These are phyloP conservation scores for Microplitis demolitor DNA, from an alignment of 1,140 invertebrate species.

Conservation along the genomic window DNA sequence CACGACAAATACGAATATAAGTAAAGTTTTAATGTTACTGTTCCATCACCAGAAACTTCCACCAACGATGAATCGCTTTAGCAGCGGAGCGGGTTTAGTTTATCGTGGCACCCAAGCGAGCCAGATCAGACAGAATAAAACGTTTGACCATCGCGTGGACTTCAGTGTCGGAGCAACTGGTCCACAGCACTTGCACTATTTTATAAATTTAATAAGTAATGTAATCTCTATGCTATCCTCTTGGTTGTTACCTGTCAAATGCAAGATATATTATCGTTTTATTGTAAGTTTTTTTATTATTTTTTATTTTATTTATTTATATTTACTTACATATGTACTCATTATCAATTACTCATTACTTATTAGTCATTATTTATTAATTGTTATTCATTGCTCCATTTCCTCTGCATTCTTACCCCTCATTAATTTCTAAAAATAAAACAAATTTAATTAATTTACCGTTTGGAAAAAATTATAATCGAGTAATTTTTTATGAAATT, in stretches of 20 bases:
- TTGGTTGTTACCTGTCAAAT: not conserved
- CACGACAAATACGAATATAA: too few relatives aligned
- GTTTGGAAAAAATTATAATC: too few relatives aligned
- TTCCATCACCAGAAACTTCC: too few relatives aligned
- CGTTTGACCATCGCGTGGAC: conserved; percentile 38
- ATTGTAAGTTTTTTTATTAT: not conserved
- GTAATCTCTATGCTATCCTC: conserved; percentile 50
- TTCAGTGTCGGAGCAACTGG: conserved; percentile 59
- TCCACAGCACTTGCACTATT: conserved; percentile 34
- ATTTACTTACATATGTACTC: not conserved
- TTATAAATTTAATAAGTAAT: conserved; percentile 44
- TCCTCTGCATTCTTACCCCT: not conserved
- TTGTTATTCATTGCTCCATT: not conserved
- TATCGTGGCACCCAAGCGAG: conserved; percentile 2
- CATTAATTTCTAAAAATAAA: too few relatives aligned
- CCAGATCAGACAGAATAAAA: not conserved
- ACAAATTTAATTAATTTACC: not conserved
- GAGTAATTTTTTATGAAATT: too few relatives aligned
- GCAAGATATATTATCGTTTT: not conserved
- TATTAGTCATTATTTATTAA: not conserved
- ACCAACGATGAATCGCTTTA: too few relatives aligned
- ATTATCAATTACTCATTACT: not conserved
- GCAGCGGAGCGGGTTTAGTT: too few relatives aligned
- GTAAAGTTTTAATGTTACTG: too few relatives aligned
- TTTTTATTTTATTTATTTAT: not conserved